A percentile compares a stretch with the other conserved stretches of the same genome.
These are phyloP conservation scores for Petrosia ficiformis DNA, from an alignment of 37 sponge, comb jelly and placozoan genomes.

Conservation along the genomic window DNA sequence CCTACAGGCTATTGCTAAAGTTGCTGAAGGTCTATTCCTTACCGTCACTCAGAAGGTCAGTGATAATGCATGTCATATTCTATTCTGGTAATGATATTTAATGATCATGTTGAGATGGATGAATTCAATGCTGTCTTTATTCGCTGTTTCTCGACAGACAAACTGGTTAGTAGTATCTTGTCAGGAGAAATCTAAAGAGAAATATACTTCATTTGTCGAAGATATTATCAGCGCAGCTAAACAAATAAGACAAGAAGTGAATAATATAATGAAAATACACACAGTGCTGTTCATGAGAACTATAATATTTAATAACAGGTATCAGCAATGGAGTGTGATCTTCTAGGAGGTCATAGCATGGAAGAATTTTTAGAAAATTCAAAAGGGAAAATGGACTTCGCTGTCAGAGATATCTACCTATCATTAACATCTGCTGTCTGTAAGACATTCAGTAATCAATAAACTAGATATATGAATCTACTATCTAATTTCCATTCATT, in stretches of 20 bases:
- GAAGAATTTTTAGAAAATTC: slow-evolving; percentile 24
- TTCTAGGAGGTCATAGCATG: slow-evolving; percentile 42
- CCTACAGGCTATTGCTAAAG: slow-evolving; percentile 60
- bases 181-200: slow-evolving; percentile 49
- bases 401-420: slow-evolving; percentile 32
- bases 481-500: not conserved
- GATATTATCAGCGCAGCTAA: slow-evolving; percentile 54
- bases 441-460: slow-evolving; percentile 9
- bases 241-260: slow-evolving; percentile 65
- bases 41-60: slow-evolving; percentile 69
- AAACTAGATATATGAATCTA: not conserved
- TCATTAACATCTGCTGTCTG: slow-evolving; percentile 40
- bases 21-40: slow-evolving; percentile 57
- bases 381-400: slow-evolving; percentile 26
- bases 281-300: not conserved
- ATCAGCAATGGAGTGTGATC: slow-evolving; percentile 53
- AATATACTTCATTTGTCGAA: slow-evolving; percentile 40
- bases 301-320: slow-evolving; percentile 7
- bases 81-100: not conserved
- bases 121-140: slow-evolving; percentile 13
- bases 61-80: too few relatives aligned
- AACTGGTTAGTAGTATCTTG: too few relatives aligned
- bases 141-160: slow-evolving; percentile 11
- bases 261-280: not conserved
- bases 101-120: too few relatives aligned